These are phyloP conservation scores for Acropora tenuis DNA, from an alignment of 64 coral and sea anemone species.

Conservation along the genomic window DNA sequence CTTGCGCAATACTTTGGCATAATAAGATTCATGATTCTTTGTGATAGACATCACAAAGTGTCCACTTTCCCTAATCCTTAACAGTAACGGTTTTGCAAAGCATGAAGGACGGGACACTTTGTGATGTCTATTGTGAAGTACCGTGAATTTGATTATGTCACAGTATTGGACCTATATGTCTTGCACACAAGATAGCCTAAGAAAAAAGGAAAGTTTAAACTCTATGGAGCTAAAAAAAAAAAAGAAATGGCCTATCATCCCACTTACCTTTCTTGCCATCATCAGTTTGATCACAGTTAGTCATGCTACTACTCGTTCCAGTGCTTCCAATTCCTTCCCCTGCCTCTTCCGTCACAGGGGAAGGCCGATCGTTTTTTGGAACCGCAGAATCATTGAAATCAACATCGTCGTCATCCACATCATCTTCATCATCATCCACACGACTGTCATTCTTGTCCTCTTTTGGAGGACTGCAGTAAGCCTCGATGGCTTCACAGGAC, in stretches of 20 bases:
- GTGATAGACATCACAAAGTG: too few species aligned
- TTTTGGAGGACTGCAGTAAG: slow-evolving; percentile 63
- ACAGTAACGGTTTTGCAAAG: too few species aligned
- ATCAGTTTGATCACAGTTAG: background rate
- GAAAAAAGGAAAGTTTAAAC: too few species aligned
- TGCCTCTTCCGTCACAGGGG: slow-evolving; percentile 29
- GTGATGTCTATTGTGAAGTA: too few species aligned
- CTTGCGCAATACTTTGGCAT: too few species aligned
- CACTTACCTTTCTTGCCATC: slow-evolving; percentile 16
- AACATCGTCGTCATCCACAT: slow-evolving; percentile 27
- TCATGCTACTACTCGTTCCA: background rate
- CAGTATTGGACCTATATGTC: too few species aligned
- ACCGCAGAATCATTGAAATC: slow-evolving; percentile 8
- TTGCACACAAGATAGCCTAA: too few species aligned
- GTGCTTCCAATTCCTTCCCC: slow-evolving; percentile 34
- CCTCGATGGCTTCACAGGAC: slow-evolving; percentile 95
- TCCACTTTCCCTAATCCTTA: too few species aligned
- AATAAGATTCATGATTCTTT: too few species aligned
- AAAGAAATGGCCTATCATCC: background rate
- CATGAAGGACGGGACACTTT: too few species aligned
- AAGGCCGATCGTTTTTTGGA: slow-evolving; percentile 35
- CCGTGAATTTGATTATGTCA: too few species aligned
- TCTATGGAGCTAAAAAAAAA: too few species aligned
- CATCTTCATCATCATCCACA: slow-evolving; percentile 58
- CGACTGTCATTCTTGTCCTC: slow-evolving; percentile 26